phyloP scores from a whole-genome alignment of 1,140 invertebrate species.

The Pogonomyrmex californicus region DNA sequence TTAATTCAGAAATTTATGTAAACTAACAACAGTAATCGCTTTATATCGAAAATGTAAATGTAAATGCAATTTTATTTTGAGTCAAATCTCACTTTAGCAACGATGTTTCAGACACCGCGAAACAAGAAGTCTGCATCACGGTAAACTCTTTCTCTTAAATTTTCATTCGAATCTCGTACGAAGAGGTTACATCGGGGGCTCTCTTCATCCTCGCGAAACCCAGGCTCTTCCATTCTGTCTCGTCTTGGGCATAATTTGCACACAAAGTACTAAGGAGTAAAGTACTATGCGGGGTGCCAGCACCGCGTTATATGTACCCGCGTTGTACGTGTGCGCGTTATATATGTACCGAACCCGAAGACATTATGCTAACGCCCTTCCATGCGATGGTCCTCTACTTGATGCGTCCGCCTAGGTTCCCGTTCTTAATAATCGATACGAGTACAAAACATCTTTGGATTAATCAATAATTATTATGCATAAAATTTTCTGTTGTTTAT shows the following conservation, averaged over 20 bases:
- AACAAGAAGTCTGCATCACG: neutral
- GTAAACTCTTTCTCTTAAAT: slow-evolving; percentile 77
- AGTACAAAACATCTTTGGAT: slow-evolving; percentile 19
- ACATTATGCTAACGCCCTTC: slow-evolving; percentile 82
- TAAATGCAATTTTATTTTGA: neutral
- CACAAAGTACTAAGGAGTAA: slow-evolving; percentile 83
- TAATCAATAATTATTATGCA: slow-evolving; percentile 34
- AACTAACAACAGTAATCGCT: neutral
- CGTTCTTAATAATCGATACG: slow-evolving; percentile 46
- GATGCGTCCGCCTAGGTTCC: slow-evolving; percentile 34
- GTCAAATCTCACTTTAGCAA: slow-evolving; percentile 5
- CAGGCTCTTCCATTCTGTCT: slow-evolving; percentile 79
- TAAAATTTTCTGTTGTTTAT: slow-evolving; percentile 2
- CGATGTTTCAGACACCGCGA: neutral
- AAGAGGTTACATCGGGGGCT: slow-evolving; percentile 78
- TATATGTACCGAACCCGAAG: slow-evolving; percentile 70
- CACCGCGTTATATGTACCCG: slow-evolving; percentile 73
- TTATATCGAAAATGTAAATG: neutral
- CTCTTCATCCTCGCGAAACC: slow-evolving; percentile 79
- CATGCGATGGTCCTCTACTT: slow-evolving; percentile 52
- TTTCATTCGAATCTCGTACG: slow-evolving; percentile 79
- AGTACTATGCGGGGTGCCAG: slow-evolving; percentile 75
- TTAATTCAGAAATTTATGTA: neutral
- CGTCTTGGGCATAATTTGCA: slow-evolving; percentile 84
- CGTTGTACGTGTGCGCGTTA: slow-evolving; percentile 70